Conservation (phyloP, 1,140 invertebrate species). For the Steinernema feltiae region DNA sequence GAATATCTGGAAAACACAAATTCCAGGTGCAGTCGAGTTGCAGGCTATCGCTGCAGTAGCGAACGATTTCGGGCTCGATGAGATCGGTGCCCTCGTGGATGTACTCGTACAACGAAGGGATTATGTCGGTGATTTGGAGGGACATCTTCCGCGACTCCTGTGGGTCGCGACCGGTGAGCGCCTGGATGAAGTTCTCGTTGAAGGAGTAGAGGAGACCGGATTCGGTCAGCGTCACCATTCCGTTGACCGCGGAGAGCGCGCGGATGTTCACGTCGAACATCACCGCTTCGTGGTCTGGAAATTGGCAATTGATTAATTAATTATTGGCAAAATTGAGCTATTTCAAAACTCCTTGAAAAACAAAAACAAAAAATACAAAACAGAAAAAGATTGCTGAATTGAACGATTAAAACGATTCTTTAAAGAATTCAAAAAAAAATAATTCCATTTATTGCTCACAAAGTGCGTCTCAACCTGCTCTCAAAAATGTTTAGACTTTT, state of each 20-base stretch:
- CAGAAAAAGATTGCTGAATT: too few species aligned
- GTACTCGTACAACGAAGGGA: conserved; percentile 45
- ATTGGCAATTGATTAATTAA: too few species aligned
- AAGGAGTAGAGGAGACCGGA: conserved; percentile 42
- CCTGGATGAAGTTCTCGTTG: conserved; percentile 49
- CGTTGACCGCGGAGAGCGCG: conserved; percentile 45
- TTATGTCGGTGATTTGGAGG: conserved; percentile 41
- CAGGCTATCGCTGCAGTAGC: background rate
- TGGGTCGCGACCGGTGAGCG: conserved; percentile 32
- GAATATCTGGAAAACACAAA: background rate
- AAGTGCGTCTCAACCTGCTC: too few species aligned
- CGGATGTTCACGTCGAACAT: conserved; percentile 43
- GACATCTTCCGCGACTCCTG: conserved; percentile 26
- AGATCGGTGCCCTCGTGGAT: conserved; percentile 10
- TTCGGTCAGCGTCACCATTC: conserved; percentile 44
- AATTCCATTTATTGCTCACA: too few species aligned
- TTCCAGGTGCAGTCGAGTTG: background rate
- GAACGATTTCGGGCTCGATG: background rate
- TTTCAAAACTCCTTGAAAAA: background rate
- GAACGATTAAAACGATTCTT: too few species aligned
- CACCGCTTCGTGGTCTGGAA: background rate
- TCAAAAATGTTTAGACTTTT: too few species aligned
- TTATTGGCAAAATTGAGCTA: too few species aligned
- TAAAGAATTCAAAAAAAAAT: too few species aligned
- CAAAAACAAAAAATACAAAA: too few species aligned